Conservation (phyloP, 2,797 vertebrate genomes). For the Pteropus rufus region DNA sequence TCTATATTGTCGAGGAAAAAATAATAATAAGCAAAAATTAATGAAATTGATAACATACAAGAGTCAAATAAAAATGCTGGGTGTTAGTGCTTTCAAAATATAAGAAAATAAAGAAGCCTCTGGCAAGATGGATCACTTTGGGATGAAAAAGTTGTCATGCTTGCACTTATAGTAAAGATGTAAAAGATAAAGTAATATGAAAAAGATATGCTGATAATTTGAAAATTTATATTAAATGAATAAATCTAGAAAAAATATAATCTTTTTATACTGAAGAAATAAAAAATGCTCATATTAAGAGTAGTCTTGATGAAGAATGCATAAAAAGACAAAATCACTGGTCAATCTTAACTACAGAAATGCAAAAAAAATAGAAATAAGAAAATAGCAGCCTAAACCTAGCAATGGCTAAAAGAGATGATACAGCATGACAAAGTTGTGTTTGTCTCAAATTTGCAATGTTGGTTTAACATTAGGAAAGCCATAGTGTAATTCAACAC, state of each 20-base stretch:
- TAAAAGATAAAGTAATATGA: neutral
- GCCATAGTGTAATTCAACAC: neutral
- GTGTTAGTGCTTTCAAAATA: neutral
- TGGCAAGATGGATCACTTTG: neutral
- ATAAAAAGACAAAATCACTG: neutral
- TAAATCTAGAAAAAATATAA: neutral
- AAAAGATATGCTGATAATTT: neutral
- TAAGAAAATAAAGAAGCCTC: neutral
- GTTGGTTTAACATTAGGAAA: neutral
- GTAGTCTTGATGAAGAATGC: neutral
- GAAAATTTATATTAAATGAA: neutral
- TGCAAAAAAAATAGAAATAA: neutral
- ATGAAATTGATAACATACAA: neutral
- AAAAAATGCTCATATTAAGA: neutral
- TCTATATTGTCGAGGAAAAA: neutral
- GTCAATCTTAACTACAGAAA: neutral
- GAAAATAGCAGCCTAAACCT: neutral
- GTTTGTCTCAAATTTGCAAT: neutral
- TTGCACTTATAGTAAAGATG: neutral
- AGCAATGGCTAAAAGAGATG: neutral
- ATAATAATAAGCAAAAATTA: neutral
- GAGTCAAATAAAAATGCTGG: neutral
- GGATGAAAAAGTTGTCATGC: neutral
- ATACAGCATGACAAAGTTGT: neutral
- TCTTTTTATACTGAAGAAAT: neutral